Conservation (phyloP, 2,888 invertebrate genomes). For the Nysson spinosus region DNA sequence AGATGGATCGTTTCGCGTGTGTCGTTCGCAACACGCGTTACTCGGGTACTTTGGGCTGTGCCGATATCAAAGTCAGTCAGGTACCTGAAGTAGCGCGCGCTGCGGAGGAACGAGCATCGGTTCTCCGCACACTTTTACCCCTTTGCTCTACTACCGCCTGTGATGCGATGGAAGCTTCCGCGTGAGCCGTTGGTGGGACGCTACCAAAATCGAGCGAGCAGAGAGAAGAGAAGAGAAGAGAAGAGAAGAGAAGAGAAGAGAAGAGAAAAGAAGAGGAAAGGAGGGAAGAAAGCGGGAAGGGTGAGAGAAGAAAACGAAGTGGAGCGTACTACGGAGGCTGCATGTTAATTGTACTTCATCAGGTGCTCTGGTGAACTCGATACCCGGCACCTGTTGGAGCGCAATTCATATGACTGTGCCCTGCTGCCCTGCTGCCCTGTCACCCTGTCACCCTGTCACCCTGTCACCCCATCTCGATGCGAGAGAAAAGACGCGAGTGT, state of each 20-base stretch:
- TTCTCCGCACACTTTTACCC: background rate
- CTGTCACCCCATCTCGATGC: no score
- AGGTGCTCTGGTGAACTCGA: slow-evolving; percentile 96
- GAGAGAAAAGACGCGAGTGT: no score
- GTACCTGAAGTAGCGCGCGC: slow-evolving; percentile 99
- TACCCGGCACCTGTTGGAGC: slow-evolving; percentile 99
- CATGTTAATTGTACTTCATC: slow-evolving; percentile 99
- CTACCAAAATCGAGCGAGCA: background rate
- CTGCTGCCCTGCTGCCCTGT: slow-evolving; percentile 58
- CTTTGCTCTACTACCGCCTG: no score
- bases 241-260: slow-evolving; percentile 11
- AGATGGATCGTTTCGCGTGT: slow-evolving; percentile 22
- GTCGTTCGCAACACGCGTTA: slow-evolving; percentile 87
- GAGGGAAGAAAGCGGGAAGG: slow-evolving; percentile 18
- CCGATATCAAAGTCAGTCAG: slow-evolving; percentile 85
- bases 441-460: no score
- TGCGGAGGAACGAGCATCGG: slow-evolving; percentile 78
- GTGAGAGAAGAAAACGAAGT: slow-evolving; percentile 7
- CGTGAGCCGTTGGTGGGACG: no score
- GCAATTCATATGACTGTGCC: slow-evolving; percentile 91
- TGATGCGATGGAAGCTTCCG: no score
- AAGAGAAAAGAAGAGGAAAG: slow-evolving; percentile 1
- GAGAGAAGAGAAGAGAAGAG: slow-evolving; percentile 5
- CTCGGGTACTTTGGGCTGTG: slow-evolving; percentile 92
- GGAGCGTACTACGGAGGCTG: slow-evolving; percentile 79